Evolutionary conservation across 1,140 invertebrate genomes (phyloP).

Genomic region (Nasonia giraulti): DNA sequence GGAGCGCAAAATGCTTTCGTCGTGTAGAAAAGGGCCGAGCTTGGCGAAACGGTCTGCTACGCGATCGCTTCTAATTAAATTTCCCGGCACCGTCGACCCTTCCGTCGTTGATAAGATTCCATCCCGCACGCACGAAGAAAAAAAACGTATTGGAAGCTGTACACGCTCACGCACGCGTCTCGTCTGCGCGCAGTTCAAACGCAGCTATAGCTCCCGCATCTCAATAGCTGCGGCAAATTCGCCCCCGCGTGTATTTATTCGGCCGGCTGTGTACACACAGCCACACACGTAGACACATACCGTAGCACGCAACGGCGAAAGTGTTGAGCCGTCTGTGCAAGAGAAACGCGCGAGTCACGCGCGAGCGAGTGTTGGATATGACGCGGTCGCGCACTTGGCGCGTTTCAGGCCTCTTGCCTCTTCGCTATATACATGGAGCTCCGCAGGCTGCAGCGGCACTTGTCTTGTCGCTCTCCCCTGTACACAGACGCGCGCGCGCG

Average conservation of each 20-base stretch:
- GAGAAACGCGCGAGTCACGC: constrained; percentile 46
- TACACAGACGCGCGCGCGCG: constrained; percentile 41
- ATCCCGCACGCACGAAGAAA: too few relatives aligned
- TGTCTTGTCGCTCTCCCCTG: constrained; percentile 33
- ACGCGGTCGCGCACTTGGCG: constrained; percentile 64
- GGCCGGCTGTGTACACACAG: neutral
- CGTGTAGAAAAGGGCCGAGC: too few relatives aligned
- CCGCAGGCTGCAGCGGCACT: constrained; percentile 17
- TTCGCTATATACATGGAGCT: neutral
- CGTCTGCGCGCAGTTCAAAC: too few relatives aligned
- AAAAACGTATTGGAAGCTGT: too few relatives aligned
- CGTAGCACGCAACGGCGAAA: constrained; percentile 48
- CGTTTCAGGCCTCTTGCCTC: constrained; percentile 37
- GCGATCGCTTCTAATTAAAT: too few relatives aligned
- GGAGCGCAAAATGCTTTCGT: too few relatives aligned
- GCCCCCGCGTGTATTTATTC: neutral
- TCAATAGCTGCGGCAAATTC: neutral
- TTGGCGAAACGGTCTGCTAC: too few relatives aligned
- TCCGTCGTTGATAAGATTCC: too few relatives aligned
- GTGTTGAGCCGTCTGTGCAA: constrained; percentile 52
- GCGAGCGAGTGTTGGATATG: constrained; percentile 62
- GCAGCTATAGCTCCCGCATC: neutral
- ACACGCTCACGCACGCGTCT: too few relatives aligned
- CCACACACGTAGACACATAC: constrained; percentile 1
- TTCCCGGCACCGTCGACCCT: too few relatives aligned